Conservation (phyloP, 2,888 invertebrate species). For the Ectobius pallidus region DNA sequence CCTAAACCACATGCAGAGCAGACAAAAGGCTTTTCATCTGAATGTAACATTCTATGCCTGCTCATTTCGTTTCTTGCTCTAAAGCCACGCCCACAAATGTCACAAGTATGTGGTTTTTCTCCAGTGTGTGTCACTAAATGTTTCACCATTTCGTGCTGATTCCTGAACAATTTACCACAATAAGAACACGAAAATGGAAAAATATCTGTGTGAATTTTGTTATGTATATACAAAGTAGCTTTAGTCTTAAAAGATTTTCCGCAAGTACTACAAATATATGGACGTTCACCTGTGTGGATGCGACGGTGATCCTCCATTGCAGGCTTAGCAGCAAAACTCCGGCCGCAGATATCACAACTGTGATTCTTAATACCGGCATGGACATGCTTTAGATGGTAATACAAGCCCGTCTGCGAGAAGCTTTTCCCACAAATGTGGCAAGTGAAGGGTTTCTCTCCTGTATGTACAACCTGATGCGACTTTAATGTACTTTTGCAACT, state of each 20-base stretch:
- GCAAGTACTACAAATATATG: constrained; percentile 57
- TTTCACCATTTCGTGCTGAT: constrained; percentile 60
- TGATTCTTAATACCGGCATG: constrained; percentile 59
- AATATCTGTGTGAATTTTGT: constrained; percentile 62
- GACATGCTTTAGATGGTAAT: constrained; percentile 59
- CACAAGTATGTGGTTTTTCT: constrained; percentile 60
- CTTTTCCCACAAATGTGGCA: constrained; percentile 71
- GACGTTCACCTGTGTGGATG: constrained; percentile 52
- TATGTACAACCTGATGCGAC: constrained; percentile 57
- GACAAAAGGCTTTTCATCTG: constrained; percentile 52
- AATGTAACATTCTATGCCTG: constrained; percentile 59
- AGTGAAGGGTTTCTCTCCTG: constrained; percentile 67
- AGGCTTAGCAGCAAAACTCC: constrained; percentile 58
- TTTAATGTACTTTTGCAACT: constrained; percentile 21
- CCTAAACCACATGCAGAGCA: constrained; percentile 37
- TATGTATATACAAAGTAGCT: constrained; percentile 68
- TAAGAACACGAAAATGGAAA: constrained; percentile 65
- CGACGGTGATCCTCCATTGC: constrained; percentile 56
- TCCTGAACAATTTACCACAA: constrained; percentile 62
- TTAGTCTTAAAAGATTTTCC: constrained; percentile 66
- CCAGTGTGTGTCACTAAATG: constrained; percentile 64
- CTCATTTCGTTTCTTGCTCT: constrained; percentile 40
- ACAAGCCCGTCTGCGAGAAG: constrained; percentile 67
- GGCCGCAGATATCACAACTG: constrained; percentile 58
- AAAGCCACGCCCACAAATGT: constrained; percentile 54